Conservation (phyloP, 2,113 vertebrate genomes). For the Helogale parvula region DNA sequence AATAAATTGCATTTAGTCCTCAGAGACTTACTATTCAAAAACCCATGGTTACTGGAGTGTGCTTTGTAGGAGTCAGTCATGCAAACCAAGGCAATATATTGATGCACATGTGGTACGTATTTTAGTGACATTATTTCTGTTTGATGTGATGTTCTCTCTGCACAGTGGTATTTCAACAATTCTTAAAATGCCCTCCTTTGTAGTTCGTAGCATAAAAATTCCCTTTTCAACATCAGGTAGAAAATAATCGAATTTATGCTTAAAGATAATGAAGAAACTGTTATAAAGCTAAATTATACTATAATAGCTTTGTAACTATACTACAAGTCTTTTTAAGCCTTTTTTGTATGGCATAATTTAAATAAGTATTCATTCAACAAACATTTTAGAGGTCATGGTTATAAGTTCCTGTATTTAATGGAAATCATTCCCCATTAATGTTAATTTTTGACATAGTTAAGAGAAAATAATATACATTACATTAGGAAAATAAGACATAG, state of each 20-base stretch:
- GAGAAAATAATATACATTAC: neutral
- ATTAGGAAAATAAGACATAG: neutral
- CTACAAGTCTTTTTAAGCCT: neutral
- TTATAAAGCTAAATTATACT: neutral
- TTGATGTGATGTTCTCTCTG: neutral
- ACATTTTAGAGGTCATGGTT: neutral
- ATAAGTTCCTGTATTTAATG: neutral
- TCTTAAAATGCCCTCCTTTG: slow-evolving; percentile 37
- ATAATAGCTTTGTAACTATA: neutral
- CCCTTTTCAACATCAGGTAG: neutral
- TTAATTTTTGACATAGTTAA: slow-evolving; percentile 7
- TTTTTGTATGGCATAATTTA: neutral
- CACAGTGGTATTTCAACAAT: slow-evolving; percentile 33
- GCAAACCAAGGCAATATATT: slow-evolving; percentile 32
- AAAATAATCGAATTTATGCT: neutral
- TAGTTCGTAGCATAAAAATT: slow-evolving; percentile 43
- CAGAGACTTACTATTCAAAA: slow-evolving; percentile 51
- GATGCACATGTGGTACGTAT: slow-evolving; percentile 33
- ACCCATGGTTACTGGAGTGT: slow-evolving; percentile 3
- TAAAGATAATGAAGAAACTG: neutral
- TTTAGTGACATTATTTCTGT: slow-evolving; percentile 55
- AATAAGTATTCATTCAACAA: slow-evolving; percentile 11
- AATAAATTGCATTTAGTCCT: slow-evolving; percentile 50
- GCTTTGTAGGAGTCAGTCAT: slow-evolving; percentile 12
- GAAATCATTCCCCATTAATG: neutral